Evolutionary conservation across 2,113 vertebrate genomes (phyloP).

Genomic region (Lepisosteus osseus): DNA sequence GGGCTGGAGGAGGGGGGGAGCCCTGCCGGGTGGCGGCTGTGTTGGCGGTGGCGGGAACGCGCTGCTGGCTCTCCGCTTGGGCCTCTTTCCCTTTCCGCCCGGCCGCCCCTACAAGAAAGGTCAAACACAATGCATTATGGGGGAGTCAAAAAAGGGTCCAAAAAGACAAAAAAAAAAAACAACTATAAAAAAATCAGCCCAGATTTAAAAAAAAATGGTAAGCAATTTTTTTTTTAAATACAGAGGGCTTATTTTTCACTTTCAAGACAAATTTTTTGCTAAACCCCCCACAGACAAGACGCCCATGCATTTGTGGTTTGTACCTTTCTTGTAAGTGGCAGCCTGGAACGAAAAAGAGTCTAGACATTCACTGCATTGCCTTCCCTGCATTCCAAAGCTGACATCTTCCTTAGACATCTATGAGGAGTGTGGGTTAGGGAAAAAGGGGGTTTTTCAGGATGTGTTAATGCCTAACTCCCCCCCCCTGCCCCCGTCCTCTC

Average conservation of each 20-base stretch:
- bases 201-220: conserved; percentile 54
- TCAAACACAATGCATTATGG: conserved; percentile 99
- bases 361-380: conserved; percentile 51
- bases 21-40: conserved; percentile 60
- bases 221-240: conserved; percentile 27
- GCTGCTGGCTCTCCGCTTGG: conserved; percentile 78
- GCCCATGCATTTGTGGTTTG: conserved; percentile 99
- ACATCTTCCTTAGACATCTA: background rate
- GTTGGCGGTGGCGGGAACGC: conserved; percentile 46
- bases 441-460: background rate
- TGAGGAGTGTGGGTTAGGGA: background rate
- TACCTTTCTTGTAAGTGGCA: conserved; percentile 99
- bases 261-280: conserved; percentile 51
- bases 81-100: conserved; percentile 96
- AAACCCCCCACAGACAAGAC: conserved; percentile 84
- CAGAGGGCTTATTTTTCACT: conserved; percentile 66
- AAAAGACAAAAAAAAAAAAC: conserved; percentile 53
- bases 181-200: conserved; percentile 73
- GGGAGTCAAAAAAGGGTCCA: conserved; percentile 69
- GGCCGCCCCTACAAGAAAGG: conserved; percentile 99
- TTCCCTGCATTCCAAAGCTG: conserved; percentile 46
- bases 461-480: background rate
- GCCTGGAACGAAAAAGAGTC: conserved; percentile 77
- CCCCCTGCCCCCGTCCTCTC: conserved; percentile 34
- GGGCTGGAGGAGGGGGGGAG: conserved; percentile 65